phyloP scores from a whole-genome alignment of 2,113 vertebrate genomes.

The Verasper variegatus region DNA sequence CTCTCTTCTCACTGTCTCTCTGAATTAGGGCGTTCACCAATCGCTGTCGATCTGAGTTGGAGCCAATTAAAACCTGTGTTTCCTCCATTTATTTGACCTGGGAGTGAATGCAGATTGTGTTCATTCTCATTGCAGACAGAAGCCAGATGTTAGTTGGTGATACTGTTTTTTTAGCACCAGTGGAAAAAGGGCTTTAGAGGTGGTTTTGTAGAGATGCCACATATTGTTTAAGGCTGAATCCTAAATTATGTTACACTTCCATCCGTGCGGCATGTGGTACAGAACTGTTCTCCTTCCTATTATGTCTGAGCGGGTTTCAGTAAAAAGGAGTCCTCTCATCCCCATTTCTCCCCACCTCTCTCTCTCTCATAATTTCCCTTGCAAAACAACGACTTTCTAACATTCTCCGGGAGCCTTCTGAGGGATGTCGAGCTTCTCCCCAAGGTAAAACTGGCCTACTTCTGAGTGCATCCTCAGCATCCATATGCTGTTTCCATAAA shows the following conservation, averaged over 20 bases:
- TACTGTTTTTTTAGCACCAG: neutral
- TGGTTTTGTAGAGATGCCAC: neutral
- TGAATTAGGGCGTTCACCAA: neutral
- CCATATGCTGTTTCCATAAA: conserved; percentile 70
- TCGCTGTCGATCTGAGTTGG: too few species aligned
- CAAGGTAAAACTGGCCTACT: conserved; percentile 73
- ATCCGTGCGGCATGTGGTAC: too few species aligned
- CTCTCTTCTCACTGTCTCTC: neutral
- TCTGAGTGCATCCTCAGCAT: conserved; percentile 70
- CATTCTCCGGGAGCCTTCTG: conserved; percentile 55
- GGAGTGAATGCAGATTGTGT: neutral
- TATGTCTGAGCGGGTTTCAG: conserved; percentile 28
- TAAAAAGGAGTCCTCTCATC: conserved; percentile 11
- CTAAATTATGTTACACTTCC: conserved; percentile 33
- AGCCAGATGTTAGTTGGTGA: neutral
- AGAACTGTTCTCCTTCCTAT: conserved; percentile 21
- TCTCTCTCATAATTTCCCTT: conserved; percentile 43
- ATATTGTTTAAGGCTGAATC: neutral
- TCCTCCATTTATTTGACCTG: neutral
- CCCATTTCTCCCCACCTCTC: neutral
- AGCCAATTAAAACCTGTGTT: too few species aligned
- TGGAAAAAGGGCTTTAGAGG: neutral
- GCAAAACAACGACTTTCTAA: conserved; percentile 64
- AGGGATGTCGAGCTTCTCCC: conserved; percentile 60
- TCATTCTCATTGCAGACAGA: neutral